phyloP scores from a whole-genome alignment of 2,113 vertebrate genomes.

The Rousettus leschenaultii region DNA sequence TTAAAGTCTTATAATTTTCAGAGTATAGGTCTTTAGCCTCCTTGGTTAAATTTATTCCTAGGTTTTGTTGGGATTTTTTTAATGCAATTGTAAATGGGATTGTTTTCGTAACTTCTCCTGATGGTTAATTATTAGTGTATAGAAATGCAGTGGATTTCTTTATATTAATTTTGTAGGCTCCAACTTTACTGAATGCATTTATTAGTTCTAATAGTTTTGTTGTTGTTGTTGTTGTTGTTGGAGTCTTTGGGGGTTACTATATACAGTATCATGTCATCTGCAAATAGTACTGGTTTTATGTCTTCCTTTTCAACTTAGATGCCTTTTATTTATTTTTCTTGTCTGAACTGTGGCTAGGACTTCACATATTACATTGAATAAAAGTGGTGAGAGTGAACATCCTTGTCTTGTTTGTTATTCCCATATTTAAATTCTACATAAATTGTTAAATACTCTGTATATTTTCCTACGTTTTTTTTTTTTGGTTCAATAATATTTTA shows the following conservation, averaged over 20 bases:
- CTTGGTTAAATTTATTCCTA: not conserved
- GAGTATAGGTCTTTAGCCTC: not conserved
- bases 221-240: not conserved
- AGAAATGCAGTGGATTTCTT: not conserved
- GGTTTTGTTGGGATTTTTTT: not conserved
- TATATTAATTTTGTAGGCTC: not conserved
- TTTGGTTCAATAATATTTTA: not conserved
- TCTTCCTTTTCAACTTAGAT: not conserved
- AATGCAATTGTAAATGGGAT: not conserved
- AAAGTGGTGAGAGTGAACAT: not conserved
- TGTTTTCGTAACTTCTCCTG: not conserved
- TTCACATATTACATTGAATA: not conserved
- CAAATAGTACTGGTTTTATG: not conserved
- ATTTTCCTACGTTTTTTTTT: not conserved
- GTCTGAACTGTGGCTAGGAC: not conserved
- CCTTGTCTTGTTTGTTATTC: not conserved
- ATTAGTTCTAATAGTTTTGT: not conserved
- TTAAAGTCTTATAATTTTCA: not conserved
- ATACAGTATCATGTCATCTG: not conserved
- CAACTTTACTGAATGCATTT: not conserved
- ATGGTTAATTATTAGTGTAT: not conserved
- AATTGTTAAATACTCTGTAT: not conserved
- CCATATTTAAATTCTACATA: not conserved
- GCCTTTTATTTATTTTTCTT: not conserved
- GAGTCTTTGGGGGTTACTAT: not conserved